These are phyloP conservation scores for Sapajus apella DNA, from an alignment of 2,113 vertebrate species.

Conservation along the genomic window DNA sequence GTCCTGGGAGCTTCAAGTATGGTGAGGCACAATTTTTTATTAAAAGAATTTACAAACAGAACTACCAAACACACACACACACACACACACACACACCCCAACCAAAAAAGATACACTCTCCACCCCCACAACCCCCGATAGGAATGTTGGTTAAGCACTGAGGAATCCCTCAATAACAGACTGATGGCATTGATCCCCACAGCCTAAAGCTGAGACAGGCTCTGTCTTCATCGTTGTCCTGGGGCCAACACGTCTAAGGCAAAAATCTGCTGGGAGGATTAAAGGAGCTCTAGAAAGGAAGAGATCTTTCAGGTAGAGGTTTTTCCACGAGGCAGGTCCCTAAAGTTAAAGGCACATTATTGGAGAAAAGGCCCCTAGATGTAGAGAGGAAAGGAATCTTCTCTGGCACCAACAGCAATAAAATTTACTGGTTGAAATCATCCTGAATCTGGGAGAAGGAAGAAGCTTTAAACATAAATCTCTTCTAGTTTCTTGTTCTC, in stretches of 20 bases:
- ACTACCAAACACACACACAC: not conserved
- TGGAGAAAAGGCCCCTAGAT: not conserved
- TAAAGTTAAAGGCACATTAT: conserved; percentile 38
- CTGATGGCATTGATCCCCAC: not conserved
- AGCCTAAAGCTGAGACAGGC: not conserved
- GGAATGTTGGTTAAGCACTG: not conserved
- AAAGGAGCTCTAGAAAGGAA: not conserved
- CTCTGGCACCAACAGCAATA: conserved; percentile 56
- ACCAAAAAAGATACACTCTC: not conserved
- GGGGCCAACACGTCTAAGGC: not conserved
- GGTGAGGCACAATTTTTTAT: conserved; percentile 50
- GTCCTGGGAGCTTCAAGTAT: conserved; percentile 21
- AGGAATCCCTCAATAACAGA: not conserved
- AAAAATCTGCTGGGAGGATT: not conserved
- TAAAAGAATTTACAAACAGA: conserved; percentile 61
- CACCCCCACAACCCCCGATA: not conserved
- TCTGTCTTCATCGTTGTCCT: not conserved
- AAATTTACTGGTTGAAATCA: conserved; percentile 62
- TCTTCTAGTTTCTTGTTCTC: conserved; percentile 39
- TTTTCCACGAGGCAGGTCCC: not conserved
- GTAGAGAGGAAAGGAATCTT: conserved; percentile 43
- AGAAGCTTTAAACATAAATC: conserved; percentile 60
- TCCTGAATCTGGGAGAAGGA: conserved; percentile 40
- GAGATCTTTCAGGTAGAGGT: not conserved
- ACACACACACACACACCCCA: too few species aligned